Base-by-base conservation (phyloP, 2,113 vertebrate species). In the Oreochromis tanganicae region DNA sequence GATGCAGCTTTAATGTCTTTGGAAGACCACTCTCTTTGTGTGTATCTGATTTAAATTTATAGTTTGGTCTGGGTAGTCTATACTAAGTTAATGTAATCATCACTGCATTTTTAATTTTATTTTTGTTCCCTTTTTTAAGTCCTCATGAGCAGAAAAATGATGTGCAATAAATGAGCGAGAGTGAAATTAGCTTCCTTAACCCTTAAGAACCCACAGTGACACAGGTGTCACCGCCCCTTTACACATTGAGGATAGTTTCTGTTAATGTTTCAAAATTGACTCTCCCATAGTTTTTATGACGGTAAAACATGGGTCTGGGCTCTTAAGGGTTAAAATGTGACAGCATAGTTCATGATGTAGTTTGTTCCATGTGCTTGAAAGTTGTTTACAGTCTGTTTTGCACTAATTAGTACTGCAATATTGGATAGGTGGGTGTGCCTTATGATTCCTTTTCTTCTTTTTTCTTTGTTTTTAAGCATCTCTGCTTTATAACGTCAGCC, bases 81-180 rank as follows among this genome's bases (percentile, higher is more conserved):
- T 4, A 16, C 71, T 79, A 83, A 50, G 29, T 12, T 78, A 85
- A 75, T 48, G 24, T 68, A 6, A 38, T 85, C 24, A 80, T 63
- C 56, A 46, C 19, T 11, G 12, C 4, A 19, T 75, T 84, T 82
- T 82, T 81, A 5, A 5, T 36, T 4, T 3, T 11, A 16, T 4
- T 71, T 36, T 56, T 82, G 24, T 82, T 82, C 43, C 14, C 11
- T 80, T 27, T 36, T 78, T 34, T 7, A 12, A 13, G 29, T 52
- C 82, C 11, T 54, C 19, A n/a, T 71, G n/a, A 24, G 24, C 50
- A 41, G 75, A 86, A 81, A 27, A 61, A 84, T 27, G 5, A 85
- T 4, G 91, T 92, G 94, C 92, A 94, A 91, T 95, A 91, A 90
- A 83, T 36, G 16, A 80, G 12, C 50, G 4, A 43, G 43, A 85